Conservation (phyloP, 2,113 vertebrate genomes). For the Piaya cayana region DNA sequence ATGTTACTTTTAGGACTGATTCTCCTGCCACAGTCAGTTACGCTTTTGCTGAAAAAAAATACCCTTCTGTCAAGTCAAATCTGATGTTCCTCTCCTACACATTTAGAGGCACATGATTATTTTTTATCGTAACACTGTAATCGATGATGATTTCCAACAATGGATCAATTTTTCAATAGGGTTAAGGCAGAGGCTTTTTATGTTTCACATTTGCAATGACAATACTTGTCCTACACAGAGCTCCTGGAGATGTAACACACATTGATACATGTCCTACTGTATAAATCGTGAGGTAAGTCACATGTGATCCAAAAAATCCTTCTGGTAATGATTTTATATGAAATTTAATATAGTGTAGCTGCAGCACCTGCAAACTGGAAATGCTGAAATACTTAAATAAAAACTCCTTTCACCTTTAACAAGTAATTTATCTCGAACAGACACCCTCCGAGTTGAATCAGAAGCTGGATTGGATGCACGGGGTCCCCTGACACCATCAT, state of each 20-base stretch:
- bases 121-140: neutral
- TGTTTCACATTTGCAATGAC: neutral
- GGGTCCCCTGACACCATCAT: conserved; percentile 87
- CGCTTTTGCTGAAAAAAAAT: neutral
- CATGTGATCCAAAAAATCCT: neutral
- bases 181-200: neutral
- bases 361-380: neutral
- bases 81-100: neutral
- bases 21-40: neutral
- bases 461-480: conserved; percentile 77
- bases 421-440: conserved; percentile 92
- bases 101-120: neutral
- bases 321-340: neutral
- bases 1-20: neutral
- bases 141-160: neutral
- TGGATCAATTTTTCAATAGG: neutral
- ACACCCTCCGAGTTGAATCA: conserved; percentile 90
- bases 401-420: conserved; percentile 87
- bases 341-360: neutral
- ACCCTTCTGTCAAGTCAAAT: neutral
- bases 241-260: neutral
- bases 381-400: fast-evolving
- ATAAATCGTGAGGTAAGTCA: neutral
- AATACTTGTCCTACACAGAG: neutral
- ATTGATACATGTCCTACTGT: neutral